Conservation (phyloP, 1,140 invertebrate genomes). For the Telenomus remus region DNA sequence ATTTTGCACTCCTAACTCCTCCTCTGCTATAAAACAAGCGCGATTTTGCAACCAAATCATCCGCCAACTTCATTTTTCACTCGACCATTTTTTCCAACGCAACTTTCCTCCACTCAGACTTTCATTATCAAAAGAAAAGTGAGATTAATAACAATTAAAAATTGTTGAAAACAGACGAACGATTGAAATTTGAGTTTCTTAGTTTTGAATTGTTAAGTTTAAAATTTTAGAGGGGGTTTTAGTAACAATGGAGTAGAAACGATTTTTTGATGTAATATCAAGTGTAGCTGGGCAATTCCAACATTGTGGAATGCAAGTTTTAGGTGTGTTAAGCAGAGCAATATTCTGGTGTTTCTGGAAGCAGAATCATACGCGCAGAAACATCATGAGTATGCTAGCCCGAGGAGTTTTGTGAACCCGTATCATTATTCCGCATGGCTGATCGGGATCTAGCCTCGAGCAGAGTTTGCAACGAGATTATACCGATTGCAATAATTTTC, state of each 20-base stretch:
- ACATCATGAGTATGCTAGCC: constrained; percentile 44
- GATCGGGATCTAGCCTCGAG: constrained; percentile 62
- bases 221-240: too few species aligned
- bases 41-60: neutral
- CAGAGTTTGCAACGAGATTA: constrained; percentile 65
- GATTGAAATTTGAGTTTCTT: too few species aligned
- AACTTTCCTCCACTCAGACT: too few species aligned
- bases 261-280: too few species aligned
- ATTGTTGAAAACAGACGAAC: too few species aligned
- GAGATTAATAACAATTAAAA: too few species aligned
- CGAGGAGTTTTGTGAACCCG: constrained; percentile 67
- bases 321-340: constrained; percentile 32
- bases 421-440: constrained; percentile 73
- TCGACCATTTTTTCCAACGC: too few species aligned
- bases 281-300: too few species aligned
- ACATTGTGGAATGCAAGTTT: constrained; percentile 27
- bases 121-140: too few species aligned
- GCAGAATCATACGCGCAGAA: constrained; percentile 20
- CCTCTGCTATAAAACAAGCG: constrained; percentile 51
- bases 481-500: constrained; percentile 53
- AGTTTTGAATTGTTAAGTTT: too few species aligned
- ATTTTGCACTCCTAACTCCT: constrained; percentile 38
- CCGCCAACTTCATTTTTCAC: too few species aligned
- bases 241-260: too few species aligned
- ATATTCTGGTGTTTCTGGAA: constrained; percentile 39